phyloP scores from a whole-genome alignment of 2,797 vertebrate genomes.

The Dendrocincla tyrannina region DNA sequence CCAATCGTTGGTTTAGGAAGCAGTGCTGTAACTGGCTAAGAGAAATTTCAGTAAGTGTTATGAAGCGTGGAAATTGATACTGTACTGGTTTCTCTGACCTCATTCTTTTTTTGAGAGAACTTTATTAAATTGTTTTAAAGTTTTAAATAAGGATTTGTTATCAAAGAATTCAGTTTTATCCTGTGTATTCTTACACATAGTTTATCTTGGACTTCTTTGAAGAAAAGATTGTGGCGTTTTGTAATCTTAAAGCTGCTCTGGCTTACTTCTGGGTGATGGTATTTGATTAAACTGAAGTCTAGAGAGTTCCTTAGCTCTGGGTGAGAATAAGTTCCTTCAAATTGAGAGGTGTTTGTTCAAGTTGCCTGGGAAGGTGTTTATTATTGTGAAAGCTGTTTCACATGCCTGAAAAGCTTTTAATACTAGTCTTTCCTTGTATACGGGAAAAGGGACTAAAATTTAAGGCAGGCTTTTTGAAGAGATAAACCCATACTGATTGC shows the following conservation, averaged over 20 bases:
- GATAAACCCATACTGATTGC: not conserved
- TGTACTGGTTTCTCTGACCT: not conserved
- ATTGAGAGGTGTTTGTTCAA: not conserved
- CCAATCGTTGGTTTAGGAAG: slow-evolving; percentile 78
- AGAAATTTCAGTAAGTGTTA: slow-evolving; percentile 85
- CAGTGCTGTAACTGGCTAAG: slow-evolving; percentile 82
- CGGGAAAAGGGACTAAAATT: not conserved
- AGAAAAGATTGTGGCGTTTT: not conserved
- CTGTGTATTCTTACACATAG: not conserved
- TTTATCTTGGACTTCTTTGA: not conserved
- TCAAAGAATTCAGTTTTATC: not conserved
- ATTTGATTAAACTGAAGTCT: not conserved
- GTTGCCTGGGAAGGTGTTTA: not conserved
- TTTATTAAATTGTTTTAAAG: not conserved
- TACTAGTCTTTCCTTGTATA: not conserved
- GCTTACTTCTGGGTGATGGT: not conserved
- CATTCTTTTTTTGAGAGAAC: not conserved
- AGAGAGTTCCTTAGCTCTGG: not conserved
- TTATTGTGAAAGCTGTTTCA: not conserved
- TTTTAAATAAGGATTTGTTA: not conserved
- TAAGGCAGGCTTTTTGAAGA: not conserved
- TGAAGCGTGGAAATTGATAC: not conserved
- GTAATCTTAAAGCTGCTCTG: not conserved
- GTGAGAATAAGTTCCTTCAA: not conserved
- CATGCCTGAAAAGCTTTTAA: not conserved